A percentile compares a stretch with the other conserved stretches of the same genome.
These are phyloP conservation scores for Heterodera schachtii DNA, from an alignment of 1,140 invertebrate genomes.

Conservation along the genomic window DNA sequence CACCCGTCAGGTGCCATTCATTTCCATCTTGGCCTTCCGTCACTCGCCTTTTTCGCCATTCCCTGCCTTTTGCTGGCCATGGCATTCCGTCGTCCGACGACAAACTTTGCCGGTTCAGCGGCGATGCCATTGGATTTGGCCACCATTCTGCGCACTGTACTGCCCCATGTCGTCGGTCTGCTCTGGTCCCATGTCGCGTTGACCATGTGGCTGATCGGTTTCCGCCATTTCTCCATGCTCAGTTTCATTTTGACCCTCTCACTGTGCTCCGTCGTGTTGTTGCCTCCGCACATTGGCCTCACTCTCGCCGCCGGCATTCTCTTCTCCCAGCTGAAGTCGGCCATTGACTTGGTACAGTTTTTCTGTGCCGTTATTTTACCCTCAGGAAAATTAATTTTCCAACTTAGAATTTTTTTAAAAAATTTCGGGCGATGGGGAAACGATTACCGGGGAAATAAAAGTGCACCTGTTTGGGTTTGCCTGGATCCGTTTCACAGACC, in stretches of 20 bases:
- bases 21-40: constrained; percentile 44
- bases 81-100: constrained; percentile 6
- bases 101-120: background rate
- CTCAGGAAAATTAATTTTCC: too few species aligned
- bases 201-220: constrained; percentile 60
- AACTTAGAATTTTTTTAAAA: too few species aligned
- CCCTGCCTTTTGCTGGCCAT: constrained; percentile 55
- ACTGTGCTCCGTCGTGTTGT: constrained; percentile 52
- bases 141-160: constrained; percentile 37
- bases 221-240: constrained; percentile 41
- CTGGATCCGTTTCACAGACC: too few species aligned
- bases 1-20: constrained; percentile 37
- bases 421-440: too few species aligned
- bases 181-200: constrained; percentile 55
- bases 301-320: constrained; percentile 47
- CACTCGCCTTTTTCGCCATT: constrained; percentile 44
- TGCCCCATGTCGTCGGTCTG: constrained; percentile 56
- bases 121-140: background rate
- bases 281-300: constrained; percentile 45
- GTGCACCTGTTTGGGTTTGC: too few species aligned
- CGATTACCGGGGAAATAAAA: too few species aligned
- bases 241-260: constrained; percentile 51
- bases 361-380: too few species aligned
- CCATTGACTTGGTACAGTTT: constrained; percentile 49
- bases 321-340: constrained; percentile 45